These are phyloP conservation scores for Clarias pachynema DNA, from an alignment of 2,797 vertebrate species.

Conservation along the genomic window DNA sequence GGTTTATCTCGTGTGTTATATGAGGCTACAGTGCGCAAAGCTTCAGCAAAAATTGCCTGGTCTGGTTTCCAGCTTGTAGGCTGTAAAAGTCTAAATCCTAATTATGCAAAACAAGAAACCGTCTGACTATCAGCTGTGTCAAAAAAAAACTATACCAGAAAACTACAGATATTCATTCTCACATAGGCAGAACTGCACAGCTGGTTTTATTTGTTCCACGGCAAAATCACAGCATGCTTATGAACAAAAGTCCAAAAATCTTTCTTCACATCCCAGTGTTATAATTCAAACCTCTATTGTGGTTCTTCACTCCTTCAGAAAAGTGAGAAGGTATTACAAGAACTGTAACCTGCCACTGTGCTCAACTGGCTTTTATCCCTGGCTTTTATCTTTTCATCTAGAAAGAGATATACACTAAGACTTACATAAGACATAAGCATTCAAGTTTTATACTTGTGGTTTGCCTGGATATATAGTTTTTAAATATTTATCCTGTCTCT, in stretches of 20 bases:
- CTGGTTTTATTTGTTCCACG: neutral
- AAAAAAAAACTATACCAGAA: neutral
- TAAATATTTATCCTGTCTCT: neutral
- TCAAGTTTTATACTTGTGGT: neutral
- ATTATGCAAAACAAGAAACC: neutral
- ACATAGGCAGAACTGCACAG: neutral
- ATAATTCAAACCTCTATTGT: constrained; percentile 10
- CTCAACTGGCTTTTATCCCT: neutral
- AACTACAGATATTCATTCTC: neutral
- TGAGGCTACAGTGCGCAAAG: neutral
- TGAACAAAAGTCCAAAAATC: constrained; percentile 1
- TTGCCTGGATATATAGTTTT: neutral
- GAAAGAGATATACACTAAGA: neutral
- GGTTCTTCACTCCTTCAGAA: constrained; percentile 20
- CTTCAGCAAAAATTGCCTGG: neutral
- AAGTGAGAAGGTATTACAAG: constrained; percentile 9
- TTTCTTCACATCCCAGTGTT: constrained; percentile 10
- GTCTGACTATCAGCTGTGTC: neutral
- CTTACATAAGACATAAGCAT: neutral
- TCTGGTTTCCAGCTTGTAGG: neutral
- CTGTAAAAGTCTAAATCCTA: neutral
- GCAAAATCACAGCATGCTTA: neutral
- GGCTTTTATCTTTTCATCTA: neutral
- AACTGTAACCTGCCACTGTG: neutral
- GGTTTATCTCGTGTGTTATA: neutral